Conservation (phyloP, 2,888 invertebrate genomes). For the Acanthosepion pharaonis region DNA sequence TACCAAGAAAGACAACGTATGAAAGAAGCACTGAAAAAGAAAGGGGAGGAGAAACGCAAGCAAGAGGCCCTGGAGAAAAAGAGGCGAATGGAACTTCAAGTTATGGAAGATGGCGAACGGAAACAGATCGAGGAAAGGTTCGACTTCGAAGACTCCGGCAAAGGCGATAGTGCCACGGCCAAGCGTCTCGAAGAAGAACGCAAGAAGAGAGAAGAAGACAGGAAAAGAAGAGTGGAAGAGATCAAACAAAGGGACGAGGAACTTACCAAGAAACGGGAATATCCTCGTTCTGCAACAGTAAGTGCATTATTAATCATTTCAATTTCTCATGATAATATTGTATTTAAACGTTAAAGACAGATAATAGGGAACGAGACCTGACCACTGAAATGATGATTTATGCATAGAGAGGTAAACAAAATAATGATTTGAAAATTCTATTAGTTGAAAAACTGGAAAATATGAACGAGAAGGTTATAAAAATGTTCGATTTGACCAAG, state of each 20-base stretch:
- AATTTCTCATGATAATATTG: too few species aligned
- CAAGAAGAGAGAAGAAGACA: constrained; percentile 33
- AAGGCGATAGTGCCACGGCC: background rate
- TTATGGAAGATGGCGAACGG: constrained; percentile 38
- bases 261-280: background rate
- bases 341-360: too few species aligned
- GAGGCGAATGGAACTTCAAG: constrained; percentile 43
- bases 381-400: too few species aligned
- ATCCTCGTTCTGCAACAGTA: background rate
- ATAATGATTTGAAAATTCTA: too few species aligned
- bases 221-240: background rate
- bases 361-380: too few species aligned
- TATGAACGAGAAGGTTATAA: too few species aligned
- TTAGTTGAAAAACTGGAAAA: too few species aligned
- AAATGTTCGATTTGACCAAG: too few species aligned
- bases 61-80: background rate
- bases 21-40: constrained; percentile 34
- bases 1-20: background rate
- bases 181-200: constrained; percentile 38
- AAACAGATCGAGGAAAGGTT: constrained; percentile 36
- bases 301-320: background rate
- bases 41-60: constrained; percentile 40
- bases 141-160: constrained; percentile 24
- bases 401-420: too few species aligned
- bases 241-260: constrained; percentile 34